Evolutionary conservation across 1,140 invertebrate species (phyloP).

Genomic region (Saccostrea glomerata): DNA sequence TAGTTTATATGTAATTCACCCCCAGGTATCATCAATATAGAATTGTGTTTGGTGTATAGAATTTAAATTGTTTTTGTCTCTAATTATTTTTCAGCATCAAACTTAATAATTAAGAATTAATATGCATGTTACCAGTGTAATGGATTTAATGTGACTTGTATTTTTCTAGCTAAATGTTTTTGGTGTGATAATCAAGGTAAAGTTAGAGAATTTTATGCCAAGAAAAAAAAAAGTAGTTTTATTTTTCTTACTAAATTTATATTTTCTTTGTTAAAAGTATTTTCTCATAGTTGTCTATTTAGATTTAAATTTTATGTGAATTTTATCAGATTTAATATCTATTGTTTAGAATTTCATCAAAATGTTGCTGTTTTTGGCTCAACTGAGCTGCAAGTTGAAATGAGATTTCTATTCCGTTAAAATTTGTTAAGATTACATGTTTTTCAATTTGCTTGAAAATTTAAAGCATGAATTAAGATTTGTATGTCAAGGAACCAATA

Average conservation of each 20-base stretch:
- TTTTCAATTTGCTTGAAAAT: no score
- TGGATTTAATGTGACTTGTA: conserved; percentile 1
- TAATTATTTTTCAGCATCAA: background rate
- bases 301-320: background rate
- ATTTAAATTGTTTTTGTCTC: background rate
- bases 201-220: background rate
- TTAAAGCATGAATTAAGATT: background rate
- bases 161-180: conserved; percentile 29
- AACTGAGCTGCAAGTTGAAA: no score
- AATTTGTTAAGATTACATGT: no score
- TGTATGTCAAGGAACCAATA: background rate
- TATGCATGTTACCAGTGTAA: background rate
- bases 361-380: background rate
- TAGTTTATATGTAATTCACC: background rate
- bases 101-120: background rate
- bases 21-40: background rate
- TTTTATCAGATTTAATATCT: background rate
- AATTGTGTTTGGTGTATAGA: background rate
- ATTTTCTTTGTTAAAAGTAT: background rate
- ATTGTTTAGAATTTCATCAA: background rate
- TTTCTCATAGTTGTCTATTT: background rate
- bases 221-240: background rate
- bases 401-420: no score
- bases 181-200: conserved; percentile 33
- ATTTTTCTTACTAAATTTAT: background rate